These are phyloP conservation scores for Vanessa atalanta DNA, from an alignment of 1,140 invertebrate species.

Conservation along the genomic window DNA sequence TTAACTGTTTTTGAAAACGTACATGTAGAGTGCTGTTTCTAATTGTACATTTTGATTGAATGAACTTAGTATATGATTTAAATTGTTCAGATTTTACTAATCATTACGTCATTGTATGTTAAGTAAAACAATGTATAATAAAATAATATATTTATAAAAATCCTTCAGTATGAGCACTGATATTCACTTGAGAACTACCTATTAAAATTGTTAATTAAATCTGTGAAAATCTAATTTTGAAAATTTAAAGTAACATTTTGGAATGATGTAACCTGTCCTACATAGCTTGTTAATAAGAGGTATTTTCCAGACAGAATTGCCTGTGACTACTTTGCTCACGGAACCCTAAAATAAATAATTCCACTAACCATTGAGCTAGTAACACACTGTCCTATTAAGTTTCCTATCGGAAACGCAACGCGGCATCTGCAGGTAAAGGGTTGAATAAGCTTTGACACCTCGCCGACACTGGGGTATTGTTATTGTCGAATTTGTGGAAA, in stretches of 20 bases:
- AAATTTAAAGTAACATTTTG: too few relatives aligned
- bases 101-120: too few relatives aligned
- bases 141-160: too few relatives aligned
- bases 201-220: too few relatives aligned
- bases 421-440: slow-evolving; percentile 67
- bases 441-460: slow-evolving; percentile 67
- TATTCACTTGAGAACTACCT: too few relatives aligned
- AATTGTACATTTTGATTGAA: too few relatives aligned
- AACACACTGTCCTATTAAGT: slow-evolving; percentile 12
- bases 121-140: too few relatives aligned
- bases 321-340: background rate
- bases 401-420: slow-evolving; percentile 52
- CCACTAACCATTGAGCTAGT: background rate
- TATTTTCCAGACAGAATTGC: too few relatives aligned
- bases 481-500: slow-evolving; percentile 59
- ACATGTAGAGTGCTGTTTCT: background rate
- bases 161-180: too few relatives aligned
- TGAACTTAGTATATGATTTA: too few relatives aligned
- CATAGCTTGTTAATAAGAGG: background rate
- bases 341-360: background rate
- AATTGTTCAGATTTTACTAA: too few relatives aligned
- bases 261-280: background rate
- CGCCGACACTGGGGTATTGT: slow-evolving; percentile 51
- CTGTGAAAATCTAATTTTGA: too few relatives aligned
- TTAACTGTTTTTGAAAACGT: background rate